Conservation (phyloP, 1,140 invertebrate genomes). For the Heliconius melpomene region DNA sequence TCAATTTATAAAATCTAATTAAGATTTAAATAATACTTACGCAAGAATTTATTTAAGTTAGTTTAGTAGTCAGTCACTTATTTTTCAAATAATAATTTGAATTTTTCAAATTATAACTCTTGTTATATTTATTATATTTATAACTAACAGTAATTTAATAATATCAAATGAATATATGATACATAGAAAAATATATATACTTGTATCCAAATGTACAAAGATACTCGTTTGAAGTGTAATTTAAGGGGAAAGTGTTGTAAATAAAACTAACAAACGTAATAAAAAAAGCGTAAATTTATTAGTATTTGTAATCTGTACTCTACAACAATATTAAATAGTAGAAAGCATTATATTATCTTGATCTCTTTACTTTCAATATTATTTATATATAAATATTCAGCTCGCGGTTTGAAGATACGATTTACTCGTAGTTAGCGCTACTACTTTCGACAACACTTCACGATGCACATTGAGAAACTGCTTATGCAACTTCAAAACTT, state of each 20-base stretch:
- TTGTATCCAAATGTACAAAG: too few species aligned
- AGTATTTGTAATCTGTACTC: not conserved
- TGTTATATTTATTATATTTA: too few species aligned
- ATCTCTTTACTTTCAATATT: constrained; percentile 6
- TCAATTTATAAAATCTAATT: too few species aligned
- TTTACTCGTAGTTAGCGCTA: not conserved
- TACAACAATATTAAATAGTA: constrained; percentile 22
- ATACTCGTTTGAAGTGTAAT: too few species aligned
- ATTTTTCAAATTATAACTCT: too few species aligned
- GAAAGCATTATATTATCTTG: constrained; percentile 10
- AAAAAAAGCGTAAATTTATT: not conserved
- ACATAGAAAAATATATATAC: too few species aligned
- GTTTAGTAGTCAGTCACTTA: too few species aligned
- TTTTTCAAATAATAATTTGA: too few species aligned
- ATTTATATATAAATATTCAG: constrained; percentile 9
- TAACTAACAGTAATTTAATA: too few species aligned
- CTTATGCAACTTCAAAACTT: not conserved
- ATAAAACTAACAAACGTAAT: not conserved
- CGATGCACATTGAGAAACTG: not conserved
- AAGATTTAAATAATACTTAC: too few species aligned
- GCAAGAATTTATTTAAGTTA: too few species aligned
- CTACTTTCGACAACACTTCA: not conserved
- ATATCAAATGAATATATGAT: too few species aligned
- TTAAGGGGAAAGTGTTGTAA: not conserved
- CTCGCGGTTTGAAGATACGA: not conserved